phyloP scores from a whole-genome alignment of 2,797 vertebrate species.

The Sebastes hubbsi region DNA sequence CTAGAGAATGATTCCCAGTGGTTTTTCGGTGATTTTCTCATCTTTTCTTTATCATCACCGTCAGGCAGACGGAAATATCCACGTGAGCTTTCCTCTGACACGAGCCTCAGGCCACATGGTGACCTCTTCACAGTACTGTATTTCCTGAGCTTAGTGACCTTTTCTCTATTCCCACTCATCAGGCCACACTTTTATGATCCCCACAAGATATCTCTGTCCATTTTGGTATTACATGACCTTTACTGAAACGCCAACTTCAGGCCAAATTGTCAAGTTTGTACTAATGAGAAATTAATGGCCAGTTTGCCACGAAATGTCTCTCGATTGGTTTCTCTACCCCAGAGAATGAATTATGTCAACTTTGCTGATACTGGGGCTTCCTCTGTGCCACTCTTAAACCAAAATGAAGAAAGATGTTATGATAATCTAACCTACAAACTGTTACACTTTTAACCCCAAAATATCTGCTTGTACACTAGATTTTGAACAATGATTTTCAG shows the following conservation, averaged over 20 bases:
- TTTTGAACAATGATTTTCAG: neutral
- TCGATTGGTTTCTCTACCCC: neutral
- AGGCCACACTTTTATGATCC: neutral
- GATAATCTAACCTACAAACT: neutral
- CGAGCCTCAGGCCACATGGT: neutral
- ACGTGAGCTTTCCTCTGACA: neutral
- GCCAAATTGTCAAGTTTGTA: neutral
- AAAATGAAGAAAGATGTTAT: neutral
- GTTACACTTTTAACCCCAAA: neutral
- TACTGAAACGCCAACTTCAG: neutral
- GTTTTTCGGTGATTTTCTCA: neutral
- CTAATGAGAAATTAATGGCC: neutral
- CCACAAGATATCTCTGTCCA: neutral
- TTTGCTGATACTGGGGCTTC: neutral
- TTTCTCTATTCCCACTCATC: neutral
- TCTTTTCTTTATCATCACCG: neutral
- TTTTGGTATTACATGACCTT: constrained; percentile 13
- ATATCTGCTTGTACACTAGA: neutral
- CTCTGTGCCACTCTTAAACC: neutral
- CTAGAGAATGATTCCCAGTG: neutral
- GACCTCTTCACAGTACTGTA: neutral
- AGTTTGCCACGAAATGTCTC: neutral
- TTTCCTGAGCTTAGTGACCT: neutral
- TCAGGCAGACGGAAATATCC: neutral
- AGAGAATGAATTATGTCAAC: neutral